A percentile compares a stretch with the other conserved stretches of the same genome.
phyloP scores from a whole-genome alignment of 2,888 invertebrate species.

The Eupithecia exiguata region DNA sequence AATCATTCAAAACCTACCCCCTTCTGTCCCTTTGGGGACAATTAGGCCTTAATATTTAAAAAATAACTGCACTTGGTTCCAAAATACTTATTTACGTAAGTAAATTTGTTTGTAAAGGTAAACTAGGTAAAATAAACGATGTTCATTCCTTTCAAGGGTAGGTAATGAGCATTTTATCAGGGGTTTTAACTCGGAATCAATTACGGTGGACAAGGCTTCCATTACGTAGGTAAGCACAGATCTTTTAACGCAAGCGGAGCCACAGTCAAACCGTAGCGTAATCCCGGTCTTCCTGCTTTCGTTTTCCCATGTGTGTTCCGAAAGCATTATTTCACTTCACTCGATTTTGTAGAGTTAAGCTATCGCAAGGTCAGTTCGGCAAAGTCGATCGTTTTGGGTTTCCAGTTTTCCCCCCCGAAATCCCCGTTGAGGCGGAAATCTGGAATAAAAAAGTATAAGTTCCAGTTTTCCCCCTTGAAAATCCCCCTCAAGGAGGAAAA shows the following conservation, averaged over 20 bases:
- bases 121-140: neutral
- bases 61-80: too few relatives aligned
- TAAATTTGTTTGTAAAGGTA: neutral
- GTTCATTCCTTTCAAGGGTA: neutral
- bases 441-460: too few relatives aligned
- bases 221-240: conserved; percentile 64
- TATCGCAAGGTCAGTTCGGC: neutral
- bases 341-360: neutral
- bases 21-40: too few relatives aligned
- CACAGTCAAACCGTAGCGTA: conserved; percentile 27
- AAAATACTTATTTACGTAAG: neutral
- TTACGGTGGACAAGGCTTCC: conserved; percentile 55
- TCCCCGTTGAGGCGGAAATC: too few relatives aligned
- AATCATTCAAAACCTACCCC: too few relatives aligned
- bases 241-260: conserved; percentile 50
- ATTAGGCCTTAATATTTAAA: too few relatives aligned
- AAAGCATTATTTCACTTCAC: neutral
- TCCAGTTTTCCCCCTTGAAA: too few relatives aligned
- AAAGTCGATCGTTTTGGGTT: neutral
- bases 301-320: neutral
- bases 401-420: too few relatives aligned
- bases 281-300: neutral
- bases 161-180: conserved; percentile 51
- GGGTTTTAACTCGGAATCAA: conserved; percentile 64
- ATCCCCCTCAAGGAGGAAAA: too few relatives aligned